A percentile compares a stretch with the other conserved stretches of the same genome.
phyloP scores from a whole-genome alignment of 2,797 vertebrate genomes.

The Heterohyrax brucei region DNA sequence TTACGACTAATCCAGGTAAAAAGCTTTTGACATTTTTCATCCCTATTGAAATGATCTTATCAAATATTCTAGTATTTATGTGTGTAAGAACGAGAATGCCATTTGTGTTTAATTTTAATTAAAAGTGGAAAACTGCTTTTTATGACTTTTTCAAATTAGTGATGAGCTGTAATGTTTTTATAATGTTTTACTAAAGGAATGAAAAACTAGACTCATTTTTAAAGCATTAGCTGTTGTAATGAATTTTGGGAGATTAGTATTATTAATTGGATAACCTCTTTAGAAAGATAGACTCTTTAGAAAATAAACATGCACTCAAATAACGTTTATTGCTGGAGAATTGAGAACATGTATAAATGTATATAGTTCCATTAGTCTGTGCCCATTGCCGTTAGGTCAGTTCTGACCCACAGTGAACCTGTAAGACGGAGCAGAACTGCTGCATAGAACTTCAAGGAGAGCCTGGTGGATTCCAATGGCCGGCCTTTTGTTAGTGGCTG shows the following conservation, averaged over 20 bases:
- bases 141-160: background rate
- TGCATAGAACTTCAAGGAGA: no score
- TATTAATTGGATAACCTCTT: background rate
- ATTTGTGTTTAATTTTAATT: slow-evolving; percentile 61
- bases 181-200: slow-evolving; percentile 21
- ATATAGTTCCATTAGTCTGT: background rate
- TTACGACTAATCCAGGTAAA: slow-evolving; percentile 98
- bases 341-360: background rate
- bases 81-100: slow-evolving; percentile 56
- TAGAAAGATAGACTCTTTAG: slow-evolving; percentile 27
- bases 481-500: no score
- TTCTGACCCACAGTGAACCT: no score
- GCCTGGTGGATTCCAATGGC: no score
- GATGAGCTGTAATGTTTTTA: background rate
- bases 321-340: background rate
- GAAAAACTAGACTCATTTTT: background rate
- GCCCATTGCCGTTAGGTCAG: no score
- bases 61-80: background rate
- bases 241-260: background rate
- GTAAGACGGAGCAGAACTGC: no score
- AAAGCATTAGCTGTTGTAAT: background rate
- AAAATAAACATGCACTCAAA: slow-evolving; percentile 47
- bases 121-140: slow-evolving; percentile 48
- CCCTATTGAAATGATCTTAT: slow-evolving; percentile 58
- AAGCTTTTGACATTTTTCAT: slow-evolving; percentile 47